Conservation (phyloP, 53 echinoderm and acorn worm genomes). For the Temnopleurus reevesii region DNA sequence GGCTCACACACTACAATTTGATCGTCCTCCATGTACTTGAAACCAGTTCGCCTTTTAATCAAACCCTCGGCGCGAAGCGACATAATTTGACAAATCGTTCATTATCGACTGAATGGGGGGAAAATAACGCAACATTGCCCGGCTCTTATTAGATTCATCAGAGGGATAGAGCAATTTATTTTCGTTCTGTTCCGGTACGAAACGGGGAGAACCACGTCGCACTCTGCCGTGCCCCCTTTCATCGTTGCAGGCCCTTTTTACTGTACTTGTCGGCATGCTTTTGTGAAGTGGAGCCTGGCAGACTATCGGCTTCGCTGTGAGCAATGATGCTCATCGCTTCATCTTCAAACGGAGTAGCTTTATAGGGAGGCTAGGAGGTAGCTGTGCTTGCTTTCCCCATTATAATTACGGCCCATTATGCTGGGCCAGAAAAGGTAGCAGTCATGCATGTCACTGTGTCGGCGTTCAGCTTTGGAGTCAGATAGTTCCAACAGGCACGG, state of each 20-base stretch:
- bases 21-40: constrained; percentile 4
- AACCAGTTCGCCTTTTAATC: neutral
- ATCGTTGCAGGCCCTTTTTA: constrained; percentile 18
- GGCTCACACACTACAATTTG: constrained; percentile 20
- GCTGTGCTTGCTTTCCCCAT: constrained; percentile 38
- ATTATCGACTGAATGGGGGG: constrained; percentile 45
- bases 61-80: neutral
- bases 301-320: constrained; percentile 42
- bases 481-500: constrained; percentile 31
- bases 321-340: constrained; percentile 53
- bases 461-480: neutral
- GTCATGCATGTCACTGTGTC: constrained; percentile 37
- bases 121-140: neutral
- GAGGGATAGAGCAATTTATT: constrained; percentile 10
- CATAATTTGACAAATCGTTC: constrained; percentile 59
- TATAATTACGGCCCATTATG: constrained; percentile 39
- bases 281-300: constrained; percentile 56
- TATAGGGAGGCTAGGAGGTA: constrained; percentile 17
- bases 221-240: neutral
- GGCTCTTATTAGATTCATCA: neutral
- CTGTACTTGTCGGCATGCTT: constrained; percentile 49
- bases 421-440: constrained; percentile 36
- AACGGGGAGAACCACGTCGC: constrained; percentile 2
- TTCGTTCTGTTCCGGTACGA: constrained; percentile 4
- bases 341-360: constrained; percentile 6